These are phyloP conservation scores for Pionites leucogaster DNA, from an alignment of 2,113 vertebrate genomes.

Conservation along the genomic window DNA sequence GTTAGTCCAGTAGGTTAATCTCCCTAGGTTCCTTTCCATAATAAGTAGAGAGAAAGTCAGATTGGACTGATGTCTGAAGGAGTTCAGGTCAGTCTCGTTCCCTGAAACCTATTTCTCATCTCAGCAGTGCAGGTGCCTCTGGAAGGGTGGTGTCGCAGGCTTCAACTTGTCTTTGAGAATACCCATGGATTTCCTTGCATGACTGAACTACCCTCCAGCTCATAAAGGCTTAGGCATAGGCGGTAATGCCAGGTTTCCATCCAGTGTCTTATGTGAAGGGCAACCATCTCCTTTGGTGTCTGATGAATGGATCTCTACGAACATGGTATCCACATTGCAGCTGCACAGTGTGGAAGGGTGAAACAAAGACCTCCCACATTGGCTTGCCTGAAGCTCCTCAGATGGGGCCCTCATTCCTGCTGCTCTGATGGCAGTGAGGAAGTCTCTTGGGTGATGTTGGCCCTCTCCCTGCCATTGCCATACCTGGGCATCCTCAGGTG, in stretches of 20 bases:
- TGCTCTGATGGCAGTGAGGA: fast-evolving
- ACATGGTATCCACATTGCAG: background rate
- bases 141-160: background rate
- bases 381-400: background rate
- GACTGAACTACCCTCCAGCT: background rate
- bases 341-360: background rate
- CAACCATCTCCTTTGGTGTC: background rate
- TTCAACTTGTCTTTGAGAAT: background rate
- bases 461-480: background rate
- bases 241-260: background rate
- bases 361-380: background rate
- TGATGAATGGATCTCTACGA: background rate
- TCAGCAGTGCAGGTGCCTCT: background rate
- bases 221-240: background rate
- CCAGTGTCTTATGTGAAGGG: background rate
- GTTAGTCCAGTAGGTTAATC: background rate
- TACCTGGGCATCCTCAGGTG: fast-evolving
- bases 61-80: background rate
- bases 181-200: background rate
- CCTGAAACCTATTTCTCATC: background rate
- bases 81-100: background rate
- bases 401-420: background rate
- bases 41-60: background rate
- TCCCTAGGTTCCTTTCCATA: background rate
- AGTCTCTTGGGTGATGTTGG: fast-evolving